Percentiles rank a stretch among this genome's conserved stretches.
Conservation (phyloP, 2,888 invertebrate genomes). For the Phengaris arion region DNA sequence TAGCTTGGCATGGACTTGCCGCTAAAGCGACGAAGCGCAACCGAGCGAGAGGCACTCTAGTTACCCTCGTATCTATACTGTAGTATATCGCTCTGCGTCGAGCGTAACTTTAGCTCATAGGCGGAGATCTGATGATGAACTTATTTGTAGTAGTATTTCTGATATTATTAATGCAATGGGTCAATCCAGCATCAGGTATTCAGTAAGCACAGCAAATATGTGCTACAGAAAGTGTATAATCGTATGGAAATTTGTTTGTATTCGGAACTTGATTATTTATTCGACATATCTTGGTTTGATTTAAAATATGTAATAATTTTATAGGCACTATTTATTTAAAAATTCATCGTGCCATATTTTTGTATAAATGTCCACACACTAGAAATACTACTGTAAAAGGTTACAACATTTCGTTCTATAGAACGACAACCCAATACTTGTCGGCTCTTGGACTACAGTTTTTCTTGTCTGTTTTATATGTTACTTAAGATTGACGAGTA, state of each 20-base stretch:
- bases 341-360: constrained; percentile 35
- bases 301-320: background rate
- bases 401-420: constrained; percentile 4
- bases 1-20: background rate
- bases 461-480: constrained; percentile 59
- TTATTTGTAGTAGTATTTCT: constrained; percentile 16
- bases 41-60: constrained; percentile 52
- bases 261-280: background rate
- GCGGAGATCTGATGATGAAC: constrained; percentile 9
- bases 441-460: constrained; percentile 42
- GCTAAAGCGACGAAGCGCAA: constrained; percentile 55
- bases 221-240: background rate
- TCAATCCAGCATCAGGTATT: background rate
- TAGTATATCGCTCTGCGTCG: constrained; percentile 65
- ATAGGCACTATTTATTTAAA: constrained; percentile 7
- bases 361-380: background rate
- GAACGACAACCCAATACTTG: background rate
- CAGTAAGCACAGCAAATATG: background rate
- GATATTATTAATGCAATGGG: background rate
- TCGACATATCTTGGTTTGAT: background rate
- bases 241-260: background rate
- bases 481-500: constrained; percentile 47
- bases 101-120: constrained; percentile 57
- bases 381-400: background rate
- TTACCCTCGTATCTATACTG: constrained; percentile 51